Conservation (phyloP, 2,888 invertebrate genomes). For the Hymenopus coronatus region DNA sequence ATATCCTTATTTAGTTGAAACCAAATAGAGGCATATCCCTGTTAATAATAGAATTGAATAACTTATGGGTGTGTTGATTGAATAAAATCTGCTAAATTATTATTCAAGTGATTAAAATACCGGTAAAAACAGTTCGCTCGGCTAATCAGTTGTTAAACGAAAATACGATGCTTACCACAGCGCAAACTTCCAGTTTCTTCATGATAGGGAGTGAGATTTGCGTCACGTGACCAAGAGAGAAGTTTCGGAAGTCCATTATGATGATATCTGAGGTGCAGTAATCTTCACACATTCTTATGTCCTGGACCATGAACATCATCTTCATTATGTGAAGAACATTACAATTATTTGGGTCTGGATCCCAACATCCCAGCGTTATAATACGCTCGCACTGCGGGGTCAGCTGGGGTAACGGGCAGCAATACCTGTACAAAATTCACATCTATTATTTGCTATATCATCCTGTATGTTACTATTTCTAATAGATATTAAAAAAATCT, state of each 20-base stretch:
- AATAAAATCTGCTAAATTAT: too few relatives aligned
- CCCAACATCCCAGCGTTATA: not conserved
- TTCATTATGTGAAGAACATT: not conserved
- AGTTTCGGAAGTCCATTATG: constrained; percentile 23
- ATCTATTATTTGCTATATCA: not conserved
- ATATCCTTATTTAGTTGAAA: too few relatives aligned
- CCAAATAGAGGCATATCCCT: too few relatives aligned
- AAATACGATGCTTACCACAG: constrained; percentile 1
- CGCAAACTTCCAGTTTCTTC: constrained; percentile 26
- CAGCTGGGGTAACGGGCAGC: not conserved
- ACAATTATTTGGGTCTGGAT: not conserved
- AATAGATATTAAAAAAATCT: not conserved
- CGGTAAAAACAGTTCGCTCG: not conserved
- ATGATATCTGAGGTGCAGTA: constrained; percentile 35
- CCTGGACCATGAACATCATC: constrained; percentile 23
- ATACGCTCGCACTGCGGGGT: not conserved
- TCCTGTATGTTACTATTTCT: not conserved
- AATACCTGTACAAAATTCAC: not conserved
- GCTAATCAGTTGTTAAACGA: not conserved
- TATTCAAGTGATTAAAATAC: too few relatives aligned
- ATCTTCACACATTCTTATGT: constrained; percentile 33
- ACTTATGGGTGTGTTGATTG: too few relatives aligned
- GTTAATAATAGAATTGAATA: too few relatives aligned
- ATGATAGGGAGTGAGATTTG: constrained; percentile 13
- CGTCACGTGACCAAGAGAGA: constrained; percentile 13